Percentiles rank a stretch among this genome's conserved stretches.
These are phyloP conservation scores for Lymantria dispar DNA, from an alignment of 2,888 invertebrate species.

Conservation along the genomic window DNA sequence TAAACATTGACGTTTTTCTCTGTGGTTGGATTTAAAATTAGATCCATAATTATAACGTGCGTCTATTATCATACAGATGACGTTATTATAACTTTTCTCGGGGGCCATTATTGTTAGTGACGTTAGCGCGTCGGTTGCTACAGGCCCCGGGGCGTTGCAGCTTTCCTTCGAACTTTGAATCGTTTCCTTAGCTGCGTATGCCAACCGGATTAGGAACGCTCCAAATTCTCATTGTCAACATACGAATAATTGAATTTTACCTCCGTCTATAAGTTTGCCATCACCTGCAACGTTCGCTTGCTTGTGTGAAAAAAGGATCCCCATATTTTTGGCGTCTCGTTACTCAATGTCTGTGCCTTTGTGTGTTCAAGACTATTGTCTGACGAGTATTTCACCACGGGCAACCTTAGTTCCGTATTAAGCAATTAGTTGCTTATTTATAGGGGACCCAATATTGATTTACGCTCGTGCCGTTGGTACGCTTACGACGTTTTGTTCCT, in stretches of 20 bases:
- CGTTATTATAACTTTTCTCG: slow-evolving; percentile 26
- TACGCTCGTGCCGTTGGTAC: slow-evolving; percentile 45
- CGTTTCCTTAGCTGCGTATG: slow-evolving; percentile 38
- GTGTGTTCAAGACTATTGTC: slow-evolving; percentile 59
- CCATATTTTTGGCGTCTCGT: slow-evolving; percentile 70
- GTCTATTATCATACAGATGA: slow-evolving; percentile 27
- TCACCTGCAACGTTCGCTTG: slow-evolving; percentile 66
- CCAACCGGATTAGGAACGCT: slow-evolving; percentile 62
- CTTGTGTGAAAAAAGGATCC: slow-evolving; percentile 59
- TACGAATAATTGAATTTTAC: slow-evolving; percentile 72
- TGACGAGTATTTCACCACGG: slow-evolving; percentile 42
- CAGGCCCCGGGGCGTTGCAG: slow-evolving; percentile 29
- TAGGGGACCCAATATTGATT: slow-evolving; percentile 60
- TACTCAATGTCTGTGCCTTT: slow-evolving; percentile 73
- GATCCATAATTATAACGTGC: slow-evolving; percentile 17
- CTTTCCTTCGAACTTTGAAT: slow-evolving; percentile 24
- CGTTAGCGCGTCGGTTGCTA: slow-evolving; percentile 12
- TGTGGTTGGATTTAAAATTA: slow-evolving; percentile 16
- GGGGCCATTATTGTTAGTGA: slow-evolving; percentile 19
- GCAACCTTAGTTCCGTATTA: slow-evolving; percentile 48
- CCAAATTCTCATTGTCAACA: slow-evolving; percentile 63
- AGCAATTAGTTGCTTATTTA: slow-evolving; percentile 71
- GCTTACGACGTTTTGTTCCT: slow-evolving; percentile 47
- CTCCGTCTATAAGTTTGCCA: slow-evolving; percentile 59
- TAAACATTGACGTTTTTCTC: slow-evolving; percentile 13